These are phyloP conservation scores for Choristoneura fumiferana DNA, from an alignment of 1,140 invertebrate species.

Conservation along the genomic window DNA sequence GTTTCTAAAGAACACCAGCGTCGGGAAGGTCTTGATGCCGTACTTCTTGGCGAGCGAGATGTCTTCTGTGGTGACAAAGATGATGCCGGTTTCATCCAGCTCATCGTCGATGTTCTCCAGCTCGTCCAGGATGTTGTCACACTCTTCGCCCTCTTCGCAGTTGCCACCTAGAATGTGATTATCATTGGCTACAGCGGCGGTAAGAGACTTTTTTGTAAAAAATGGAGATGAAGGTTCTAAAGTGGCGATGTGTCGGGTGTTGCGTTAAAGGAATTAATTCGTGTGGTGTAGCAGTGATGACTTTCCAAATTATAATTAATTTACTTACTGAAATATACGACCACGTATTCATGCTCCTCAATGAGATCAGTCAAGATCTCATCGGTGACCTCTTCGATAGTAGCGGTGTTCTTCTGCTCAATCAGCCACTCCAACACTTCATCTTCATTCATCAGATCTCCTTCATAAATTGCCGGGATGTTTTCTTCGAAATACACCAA, in stretches of 20 bases:
- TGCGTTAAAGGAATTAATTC: too few species aligned
- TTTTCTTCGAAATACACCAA: constrained; percentile 95
- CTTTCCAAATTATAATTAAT: too few species aligned
- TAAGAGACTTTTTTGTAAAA: too few species aligned
- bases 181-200: not conserved
- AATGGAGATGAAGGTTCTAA: too few species aligned
- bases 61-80: constrained; percentile 96
- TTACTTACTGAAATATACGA: constrained; percentile 94
- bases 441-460: constrained; percentile 94
- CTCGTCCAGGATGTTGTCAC: constrained; percentile 90
- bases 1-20: constrained; percentile 94
- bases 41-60: constrained; percentile 89
- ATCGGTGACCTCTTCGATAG: constrained; percentile 96
- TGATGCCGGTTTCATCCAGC: constrained; percentile 94
- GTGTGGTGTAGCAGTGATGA: too few species aligned
- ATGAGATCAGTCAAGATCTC: constrained; percentile 93
- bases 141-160: constrained; percentile 92
- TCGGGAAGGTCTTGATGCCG: constrained; percentile 90
- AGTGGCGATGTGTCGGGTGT: too few species aligned
- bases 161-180: constrained; percentile 82
- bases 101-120: constrained; percentile 97
- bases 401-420: constrained; percentile 93
- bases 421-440: constrained; percentile 94
- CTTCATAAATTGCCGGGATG: constrained; percentile 94
- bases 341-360: constrained; percentile 95